Base-by-base conservation (phyloP, 1,140 invertebrate genomes). In the Arctopsyche grandis region DNA sequence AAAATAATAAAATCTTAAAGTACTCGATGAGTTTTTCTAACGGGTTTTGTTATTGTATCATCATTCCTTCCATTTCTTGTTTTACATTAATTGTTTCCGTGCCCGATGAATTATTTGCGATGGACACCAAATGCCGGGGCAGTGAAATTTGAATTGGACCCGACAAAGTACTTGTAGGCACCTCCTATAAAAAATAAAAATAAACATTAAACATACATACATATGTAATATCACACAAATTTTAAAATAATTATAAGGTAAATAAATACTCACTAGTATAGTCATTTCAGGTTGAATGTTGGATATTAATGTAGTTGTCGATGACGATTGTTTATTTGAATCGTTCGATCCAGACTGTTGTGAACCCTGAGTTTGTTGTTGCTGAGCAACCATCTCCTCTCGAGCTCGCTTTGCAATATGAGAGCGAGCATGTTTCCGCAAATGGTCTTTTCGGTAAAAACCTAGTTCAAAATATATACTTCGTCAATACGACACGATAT, bases 391-490 rank as follows among this genome's bases (percentile, higher is more conserved):
- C 5, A 89, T 89, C 84, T 93, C 91, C 84, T 93, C 92, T 79
- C 93, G 92, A 1, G 92, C 89, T 24, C 93, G 89, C 83, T 93
- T 92, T 19, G 91, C 90, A 78, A 93, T 88, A 85, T 95, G 94
- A 21, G 93, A 94, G 52, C 93, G 90, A 21, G 93, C 90, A 84
- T 95, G 94, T 83, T 95, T 95, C 78, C 92, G 89, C 63, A 95
- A 86, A 85, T 95, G 94, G 84, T 95, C 94, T 81, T 94, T 94
- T n/a, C 94, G 90, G 85, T 95, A 95, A 83, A 95, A 95, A 21
- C 93, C 93, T 89, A 80, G 79, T 69, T 60, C 48, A 16, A 52
- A 52, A 52, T 52, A 52, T 52, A 52, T 5, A 76, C 19, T 3
- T 58, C 19, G 3, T 66, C 12, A 66, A 26, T 22, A 22, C 19